Percentiles rank a stretch among this genome's conserved stretches.
phyloP scores from a whole-genome alignment of 2,888 invertebrate species.

The Eulithis prunata region DNA sequence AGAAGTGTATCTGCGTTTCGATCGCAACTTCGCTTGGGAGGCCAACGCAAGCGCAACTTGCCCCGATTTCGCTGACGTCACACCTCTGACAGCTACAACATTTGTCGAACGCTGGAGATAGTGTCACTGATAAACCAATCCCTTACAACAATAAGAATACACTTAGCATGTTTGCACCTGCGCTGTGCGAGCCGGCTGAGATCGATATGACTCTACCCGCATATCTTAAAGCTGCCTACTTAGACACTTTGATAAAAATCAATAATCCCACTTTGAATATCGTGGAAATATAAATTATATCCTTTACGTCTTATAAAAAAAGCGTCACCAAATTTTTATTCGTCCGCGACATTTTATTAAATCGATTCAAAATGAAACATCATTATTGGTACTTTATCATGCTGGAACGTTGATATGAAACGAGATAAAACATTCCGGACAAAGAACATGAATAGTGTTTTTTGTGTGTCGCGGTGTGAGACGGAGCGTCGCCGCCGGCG shows the following conservation, averaged over 20 bases:
- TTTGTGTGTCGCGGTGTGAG: conserved; percentile 77
- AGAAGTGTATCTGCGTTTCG: conserved; percentile 63
- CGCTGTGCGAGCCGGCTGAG: conserved; percentile 66
- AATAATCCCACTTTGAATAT: conserved; percentile 41
- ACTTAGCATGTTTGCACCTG: conserved; percentile 85
- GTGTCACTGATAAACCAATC: conserved; percentile 83
- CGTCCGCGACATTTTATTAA: conserved; percentile 66
- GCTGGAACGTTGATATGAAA: conserved; percentile 72
- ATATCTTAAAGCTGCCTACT: conserved; percentile 56
- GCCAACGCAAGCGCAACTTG: conserved; percentile 59
- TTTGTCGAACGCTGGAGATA: conserved; percentile 82
- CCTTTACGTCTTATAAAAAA: conserved; percentile 52
- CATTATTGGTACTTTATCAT: conserved; percentile 83
- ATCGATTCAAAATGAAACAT: conserved; percentile 79
- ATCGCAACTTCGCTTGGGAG: conserved; percentile 58
- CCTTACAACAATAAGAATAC: conserved; percentile 83
- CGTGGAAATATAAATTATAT: conserved; percentile 42
- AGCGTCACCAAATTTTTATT: conserved; percentile 68
- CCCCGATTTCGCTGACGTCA: conserved; percentile 80
- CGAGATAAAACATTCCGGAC: conserved; percentile 64
- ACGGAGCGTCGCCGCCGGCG: conserved; percentile 74
- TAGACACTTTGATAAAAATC: conserved; percentile 49
- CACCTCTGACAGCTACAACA: conserved; percentile 82
- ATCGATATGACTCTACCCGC: conserved; percentile 69
- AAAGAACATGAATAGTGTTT: conserved; percentile 63